Base-by-base conservation (phyloP, 2,113 vertebrate species). In the Anolis sagrei region DNA sequence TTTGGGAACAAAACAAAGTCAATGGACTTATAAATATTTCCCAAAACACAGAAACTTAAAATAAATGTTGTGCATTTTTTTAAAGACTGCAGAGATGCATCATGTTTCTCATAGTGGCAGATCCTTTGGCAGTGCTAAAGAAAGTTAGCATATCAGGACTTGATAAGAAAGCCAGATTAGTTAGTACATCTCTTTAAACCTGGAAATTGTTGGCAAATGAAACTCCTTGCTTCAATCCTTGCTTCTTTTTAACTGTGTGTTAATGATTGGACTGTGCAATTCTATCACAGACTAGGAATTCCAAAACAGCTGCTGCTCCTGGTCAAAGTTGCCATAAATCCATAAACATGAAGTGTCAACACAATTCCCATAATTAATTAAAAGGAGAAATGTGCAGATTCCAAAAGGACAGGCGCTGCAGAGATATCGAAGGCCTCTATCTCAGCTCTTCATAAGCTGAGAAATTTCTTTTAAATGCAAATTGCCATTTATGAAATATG, bases 401-500 rank as follows among this genome's bases (percentile, higher is more conserved):
- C 54, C 7, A 62, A 81, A 48, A 82, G 1, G 23, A 54, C 61
- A 81, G 13, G 1, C 69, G 32, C 86, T 82, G 61, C 1, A 51
- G 32, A 19, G 76, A 51, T 7, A 39, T 2, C 48, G 79, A 79
- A n/a, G 2, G 49, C 84, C 87, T n/a, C 89, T 29, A 74, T 36
- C 81, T 83, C 54, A 79, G 72, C 27, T 3, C 49, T 87, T 92
- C 29, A 75, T 72, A 85, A 74, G 34, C 7, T 39, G 74, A 29
- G 4, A 62, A 76, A 44, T 61, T 79, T 72, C 5, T 89, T 87
- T 87, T 32, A 61, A 54, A 88, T 89, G 79, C 89, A 77, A 89
- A 89, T 91, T 91, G 66, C 4, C 23, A 11, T 23, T 89, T 79
- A 73, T 77, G 49, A 92, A 91, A 87, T 83, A 81, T 8, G 1